phyloP scores from a whole-genome alignment of 2,113 vertebrate species.

The Tragelaphus imberbis region DNA sequence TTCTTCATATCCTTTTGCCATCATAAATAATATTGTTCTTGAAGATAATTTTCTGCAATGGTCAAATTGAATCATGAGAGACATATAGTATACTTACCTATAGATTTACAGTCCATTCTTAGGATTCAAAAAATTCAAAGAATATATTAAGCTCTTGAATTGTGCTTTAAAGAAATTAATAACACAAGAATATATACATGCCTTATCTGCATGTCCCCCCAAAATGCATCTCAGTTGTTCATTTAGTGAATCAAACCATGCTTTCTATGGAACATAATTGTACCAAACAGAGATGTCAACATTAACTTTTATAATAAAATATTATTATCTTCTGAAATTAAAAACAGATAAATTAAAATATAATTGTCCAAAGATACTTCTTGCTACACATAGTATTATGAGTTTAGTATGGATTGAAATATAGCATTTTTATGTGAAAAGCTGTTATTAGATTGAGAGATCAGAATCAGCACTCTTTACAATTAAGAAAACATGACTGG shows the following conservation, averaged over 20 bases:
- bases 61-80: not conserved
- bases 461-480: not conserved
- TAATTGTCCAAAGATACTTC: not conserved
- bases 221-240: not conserved
- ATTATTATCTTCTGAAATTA: not conserved
- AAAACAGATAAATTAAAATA: not conserved
- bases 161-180: constrained; percentile 43
- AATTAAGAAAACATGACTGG: not conserved
- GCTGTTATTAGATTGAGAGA: not conserved
- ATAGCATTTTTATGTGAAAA: not conserved
- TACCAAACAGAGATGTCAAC: not conserved
- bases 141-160: constrained; percentile 45
- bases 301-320: not conserved
- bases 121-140: constrained; percentile 21
- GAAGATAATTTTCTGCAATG: not conserved
- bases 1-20: not conserved
- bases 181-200: not conserved
- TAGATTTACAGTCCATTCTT: not conserved
- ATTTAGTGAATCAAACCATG: not conserved
- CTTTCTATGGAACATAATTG: not conserved
- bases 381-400: not conserved
- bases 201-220: not conserved
- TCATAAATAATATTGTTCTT: not conserved
- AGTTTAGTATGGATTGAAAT: not conserved
- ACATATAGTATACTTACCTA: not conserved